phyloP scores from a whole-genome alignment of 2,113 vertebrate species.

The Ciconia boyciana region DNA sequence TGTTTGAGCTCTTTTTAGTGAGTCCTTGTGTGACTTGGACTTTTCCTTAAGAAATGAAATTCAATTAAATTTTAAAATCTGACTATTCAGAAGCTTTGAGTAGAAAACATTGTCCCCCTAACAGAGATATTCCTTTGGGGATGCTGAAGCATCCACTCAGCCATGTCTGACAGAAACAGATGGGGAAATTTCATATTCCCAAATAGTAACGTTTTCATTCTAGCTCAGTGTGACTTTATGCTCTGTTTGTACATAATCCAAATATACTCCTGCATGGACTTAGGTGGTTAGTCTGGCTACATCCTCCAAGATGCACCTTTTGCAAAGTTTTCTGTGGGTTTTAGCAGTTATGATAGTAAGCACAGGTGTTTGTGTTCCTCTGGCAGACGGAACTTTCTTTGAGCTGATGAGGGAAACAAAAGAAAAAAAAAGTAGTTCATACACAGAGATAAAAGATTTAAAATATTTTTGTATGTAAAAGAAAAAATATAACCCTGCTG shows the following conservation, averaged over 20 bases:
- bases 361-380: not conserved
- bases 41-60: not conserved
- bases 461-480: not conserved
- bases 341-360: not conserved
- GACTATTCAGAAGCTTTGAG: slow-evolving; percentile 14
- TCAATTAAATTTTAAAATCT: slow-evolving; percentile 18
- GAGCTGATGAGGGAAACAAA: not conserved
- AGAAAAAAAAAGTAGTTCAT: not conserved
- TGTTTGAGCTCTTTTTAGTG: not conserved
- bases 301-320: not conserved
- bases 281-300: not conserved
- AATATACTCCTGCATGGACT: not conserved
- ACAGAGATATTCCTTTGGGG: not conserved
- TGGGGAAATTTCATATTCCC: not conserved
- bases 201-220: not conserved
- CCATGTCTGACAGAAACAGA: not conserved
- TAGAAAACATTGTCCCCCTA: slow-evolving; percentile 5
- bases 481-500: not conserved
- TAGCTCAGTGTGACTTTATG: not conserved
- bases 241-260: not conserved
- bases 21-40: not conserved
- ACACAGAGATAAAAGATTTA: not conserved
- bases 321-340: not conserved
- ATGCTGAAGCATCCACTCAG: not conserved
- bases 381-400: not conserved